phyloP scores from a whole-genome alignment of 2,113 vertebrate genomes.

The Phrynocephalus versicolor region DNA sequence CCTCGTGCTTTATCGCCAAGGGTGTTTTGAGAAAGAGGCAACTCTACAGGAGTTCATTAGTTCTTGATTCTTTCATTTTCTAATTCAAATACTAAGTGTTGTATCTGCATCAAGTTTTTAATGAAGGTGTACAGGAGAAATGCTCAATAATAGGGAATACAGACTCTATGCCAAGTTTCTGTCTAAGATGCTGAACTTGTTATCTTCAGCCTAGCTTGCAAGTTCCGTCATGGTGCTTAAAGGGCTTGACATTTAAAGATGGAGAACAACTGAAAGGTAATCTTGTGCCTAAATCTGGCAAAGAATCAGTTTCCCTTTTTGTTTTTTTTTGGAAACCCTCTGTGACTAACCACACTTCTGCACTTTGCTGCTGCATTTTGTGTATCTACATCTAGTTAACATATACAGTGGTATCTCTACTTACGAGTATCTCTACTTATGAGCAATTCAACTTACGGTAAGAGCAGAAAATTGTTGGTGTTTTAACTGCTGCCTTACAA shows the following conservation, averaged over 20 bases:
- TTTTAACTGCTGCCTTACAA: too few relatives aligned
- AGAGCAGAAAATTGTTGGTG: too few relatives aligned
- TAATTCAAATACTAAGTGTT: conserved; percentile 11
- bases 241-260: not conserved
- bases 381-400: not conserved
- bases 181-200: not conserved
- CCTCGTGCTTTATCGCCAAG: conserved; percentile 12
- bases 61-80: conserved; percentile 25
- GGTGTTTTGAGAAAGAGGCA: not conserved
- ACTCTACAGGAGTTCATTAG: not conserved
- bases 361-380: too few relatives aligned
- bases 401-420: too few relatives aligned
- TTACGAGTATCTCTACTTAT: too few relatives aligned
- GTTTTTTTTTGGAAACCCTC: not conserved
- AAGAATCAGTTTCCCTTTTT: not conserved
- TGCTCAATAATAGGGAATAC: not conserved
- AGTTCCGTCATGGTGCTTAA: not conserved
- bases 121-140: not conserved
- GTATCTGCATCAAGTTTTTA: not conserved
- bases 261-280: not conserved
- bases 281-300: not conserved
- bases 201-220: not conserved
- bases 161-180: not conserved
- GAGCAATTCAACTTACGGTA: too few relatives aligned
- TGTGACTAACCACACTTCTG: not conserved